phyloP scores from a whole-genome alignment of 2,888 invertebrate genomes.

The Xylota sylvarum region DNA sequence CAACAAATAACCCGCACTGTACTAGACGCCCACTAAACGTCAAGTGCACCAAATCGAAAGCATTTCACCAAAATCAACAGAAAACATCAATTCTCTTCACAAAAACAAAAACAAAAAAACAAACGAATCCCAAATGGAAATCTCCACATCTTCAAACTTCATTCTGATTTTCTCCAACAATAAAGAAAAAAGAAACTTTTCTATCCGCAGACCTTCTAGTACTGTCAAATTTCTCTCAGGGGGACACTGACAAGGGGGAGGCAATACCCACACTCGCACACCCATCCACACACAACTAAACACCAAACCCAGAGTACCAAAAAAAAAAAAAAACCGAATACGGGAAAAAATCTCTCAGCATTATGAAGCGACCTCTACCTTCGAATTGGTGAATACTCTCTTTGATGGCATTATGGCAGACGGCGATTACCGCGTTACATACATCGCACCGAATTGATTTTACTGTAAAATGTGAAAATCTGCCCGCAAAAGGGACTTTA shows the following conservation, averaged over 20 bases:
- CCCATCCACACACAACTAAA: neutral
- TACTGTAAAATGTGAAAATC: slow-evolving; percentile 77
- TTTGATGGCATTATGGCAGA: slow-evolving; percentile 79
- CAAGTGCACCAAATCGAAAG: slow-evolving; percentile 3
- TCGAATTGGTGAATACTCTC: slow-evolving; percentile 71
- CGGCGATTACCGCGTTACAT: slow-evolving; percentile 81
- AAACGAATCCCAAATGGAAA: neutral
- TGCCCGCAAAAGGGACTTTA: slow-evolving; percentile 48
- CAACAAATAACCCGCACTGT: neutral
- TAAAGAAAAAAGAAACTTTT: neutral
- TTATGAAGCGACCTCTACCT: slow-evolving; percentile 76
- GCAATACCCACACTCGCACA: slow-evolving; percentile 11
- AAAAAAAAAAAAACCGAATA: slow-evolving; percentile 15
- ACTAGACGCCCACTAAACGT: slow-evolving; percentile 43
- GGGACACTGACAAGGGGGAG: slow-evolving; percentile 17
- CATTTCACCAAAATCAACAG: neutral
- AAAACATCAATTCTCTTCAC: neutral
- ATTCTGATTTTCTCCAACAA: neutral
- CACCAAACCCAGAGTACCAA: neutral
- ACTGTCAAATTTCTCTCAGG: neutral
- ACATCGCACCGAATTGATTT: slow-evolving; percentile 81
- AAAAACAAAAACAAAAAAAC: neutral
- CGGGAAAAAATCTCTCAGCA: slow-evolving; percentile 68
- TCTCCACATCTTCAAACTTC: neutral
- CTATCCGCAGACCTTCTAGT: slow-evolving; percentile 37